Evolutionary conservation across 2,113 vertebrate species (phyloP).

Genomic region (Malurus alboscapulatus): DNA sequence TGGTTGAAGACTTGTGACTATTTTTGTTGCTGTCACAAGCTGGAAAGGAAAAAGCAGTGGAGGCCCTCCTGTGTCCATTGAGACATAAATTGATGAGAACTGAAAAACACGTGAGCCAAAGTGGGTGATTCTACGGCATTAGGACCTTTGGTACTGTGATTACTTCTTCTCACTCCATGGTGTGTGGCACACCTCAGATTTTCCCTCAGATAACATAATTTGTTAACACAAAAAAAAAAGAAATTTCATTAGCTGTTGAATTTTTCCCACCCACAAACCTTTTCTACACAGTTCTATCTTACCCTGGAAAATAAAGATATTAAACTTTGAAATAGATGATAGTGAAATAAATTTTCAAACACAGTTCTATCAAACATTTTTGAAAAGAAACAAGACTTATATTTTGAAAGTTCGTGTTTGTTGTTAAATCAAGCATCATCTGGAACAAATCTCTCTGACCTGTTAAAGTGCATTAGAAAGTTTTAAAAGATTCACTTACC

Average conservation of each 20-base stretch:
- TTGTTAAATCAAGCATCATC: background rate
- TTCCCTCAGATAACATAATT: background rate
- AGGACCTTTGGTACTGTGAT: background rate
- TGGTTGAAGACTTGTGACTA: accelerated
- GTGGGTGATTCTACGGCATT: background rate
- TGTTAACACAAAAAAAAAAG: background rate
- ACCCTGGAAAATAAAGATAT: background rate
- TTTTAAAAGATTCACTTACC: background rate
- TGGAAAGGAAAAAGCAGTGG: background rate
- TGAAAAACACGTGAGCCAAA: background rate
- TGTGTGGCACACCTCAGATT: background rate
- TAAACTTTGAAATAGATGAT: background rate
- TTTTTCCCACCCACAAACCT: background rate
- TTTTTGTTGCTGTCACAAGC: background rate
- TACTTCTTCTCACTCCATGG: background rate
- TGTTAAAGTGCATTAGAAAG: background rate
- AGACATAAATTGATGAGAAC: background rate
- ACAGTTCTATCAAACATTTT: background rate
- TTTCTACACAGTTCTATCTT: background rate
- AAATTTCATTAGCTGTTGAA: background rate
- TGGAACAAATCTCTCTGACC: background rate
- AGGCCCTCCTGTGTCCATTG: background rate
- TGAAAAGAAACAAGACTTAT: background rate
- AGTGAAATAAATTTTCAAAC: background rate
- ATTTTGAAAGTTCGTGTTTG: background rate